phyloP scores from a whole-genome alignment of 2,888 invertebrate species.

The Hedya salicella region DNA sequence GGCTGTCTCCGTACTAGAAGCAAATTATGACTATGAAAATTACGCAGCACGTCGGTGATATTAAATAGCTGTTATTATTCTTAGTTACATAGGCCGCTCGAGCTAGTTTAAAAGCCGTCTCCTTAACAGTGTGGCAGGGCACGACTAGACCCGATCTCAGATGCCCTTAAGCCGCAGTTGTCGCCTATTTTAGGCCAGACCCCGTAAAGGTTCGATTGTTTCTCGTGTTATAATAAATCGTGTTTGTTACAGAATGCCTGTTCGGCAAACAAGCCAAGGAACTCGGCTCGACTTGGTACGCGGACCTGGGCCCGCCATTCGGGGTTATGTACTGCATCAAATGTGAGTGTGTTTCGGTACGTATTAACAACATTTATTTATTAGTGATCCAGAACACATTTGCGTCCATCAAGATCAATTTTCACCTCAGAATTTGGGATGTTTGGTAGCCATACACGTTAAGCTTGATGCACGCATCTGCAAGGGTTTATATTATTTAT shows the following conservation, averaged over 20 bases:
- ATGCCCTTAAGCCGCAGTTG: slow-evolving; percentile 41
- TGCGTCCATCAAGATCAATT: not conserved
- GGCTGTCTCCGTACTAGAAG: slow-evolving; percentile 45
- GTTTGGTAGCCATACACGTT: not conserved
- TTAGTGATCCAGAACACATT: not conserved
- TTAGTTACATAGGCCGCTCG: slow-evolving; percentile 37
- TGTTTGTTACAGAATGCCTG: slow-evolving; percentile 93
- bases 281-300: slow-evolving; percentile 96
- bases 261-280: slow-evolving; percentile 95
- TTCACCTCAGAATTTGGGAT: not conserved
- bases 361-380: slow-evolving; percentile 70
- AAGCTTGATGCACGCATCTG: not conserved
- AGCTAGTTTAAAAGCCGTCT: slow-evolving; percentile 32
- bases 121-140: slow-evolving; percentile 27
- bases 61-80: slow-evolving; percentile 47
- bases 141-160: slow-evolving; percentile 36
- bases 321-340: slow-evolving; percentile 98
- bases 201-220: slow-evolving; percentile 37
- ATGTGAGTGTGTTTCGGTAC: slow-evolving; percentile 97
- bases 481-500: not conserved
- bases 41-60: slow-evolving; percentile 47
- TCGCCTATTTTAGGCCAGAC: slow-evolving; percentile 40
- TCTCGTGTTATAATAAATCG: slow-evolving; percentile 38
- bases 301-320: slow-evolving; percentile 96
- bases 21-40: slow-evolving; percentile 47